Percentiles rank a stretch among this genome's conserved stretches.
Conservation (phyloP, 2,888 invertebrate species). For the Ophion slaviceki region DNA sequence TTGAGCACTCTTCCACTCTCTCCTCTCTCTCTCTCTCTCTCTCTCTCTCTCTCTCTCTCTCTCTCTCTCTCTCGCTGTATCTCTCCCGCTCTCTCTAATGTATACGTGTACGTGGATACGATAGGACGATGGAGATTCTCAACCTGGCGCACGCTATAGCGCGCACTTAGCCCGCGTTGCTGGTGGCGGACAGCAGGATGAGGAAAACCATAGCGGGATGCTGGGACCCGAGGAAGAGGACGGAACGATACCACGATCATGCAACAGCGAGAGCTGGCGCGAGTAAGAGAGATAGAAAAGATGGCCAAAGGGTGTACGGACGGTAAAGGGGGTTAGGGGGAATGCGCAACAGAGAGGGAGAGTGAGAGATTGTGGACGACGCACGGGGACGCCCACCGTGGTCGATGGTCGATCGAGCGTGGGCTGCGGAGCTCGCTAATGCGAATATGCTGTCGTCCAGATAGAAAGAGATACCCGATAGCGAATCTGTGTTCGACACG, state of each 20-base stretch:
- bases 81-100: conserved; percentile 9
- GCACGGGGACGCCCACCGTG: conserved; percentile 72
- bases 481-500: conserved; percentile 84
- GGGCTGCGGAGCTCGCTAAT: conserved; percentile 83
- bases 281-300: conserved; percentile 56
- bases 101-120: conserved; percentile 59
- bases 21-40: conserved; percentile 1
- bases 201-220: conserved; percentile 62
- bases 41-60: conserved; percentile 12
- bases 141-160: conserved; percentile 72
- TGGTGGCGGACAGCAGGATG: conserved; percentile 32
- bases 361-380: conserved; percentile 69
- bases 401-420: conserved; percentile 82
- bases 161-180: conserved; percentile 75
- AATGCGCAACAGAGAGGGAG: conserved; percentile 50
- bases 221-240: conserved; percentile 48
- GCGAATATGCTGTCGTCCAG: conserved; percentile 84
- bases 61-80: background rate
- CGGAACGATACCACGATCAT: conserved; percentile 50
- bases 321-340: conserved; percentile 60
- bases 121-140: conserved; percentile 69
- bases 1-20: conserved; percentile 9
- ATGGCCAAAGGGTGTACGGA: conserved; percentile 59
- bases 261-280: conserved; percentile 25
- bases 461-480: conserved; percentile 84